Evolutionary conservation across 2,888 invertebrate species (phyloP).

Genomic region (Sicus ferrugineus): DNA sequence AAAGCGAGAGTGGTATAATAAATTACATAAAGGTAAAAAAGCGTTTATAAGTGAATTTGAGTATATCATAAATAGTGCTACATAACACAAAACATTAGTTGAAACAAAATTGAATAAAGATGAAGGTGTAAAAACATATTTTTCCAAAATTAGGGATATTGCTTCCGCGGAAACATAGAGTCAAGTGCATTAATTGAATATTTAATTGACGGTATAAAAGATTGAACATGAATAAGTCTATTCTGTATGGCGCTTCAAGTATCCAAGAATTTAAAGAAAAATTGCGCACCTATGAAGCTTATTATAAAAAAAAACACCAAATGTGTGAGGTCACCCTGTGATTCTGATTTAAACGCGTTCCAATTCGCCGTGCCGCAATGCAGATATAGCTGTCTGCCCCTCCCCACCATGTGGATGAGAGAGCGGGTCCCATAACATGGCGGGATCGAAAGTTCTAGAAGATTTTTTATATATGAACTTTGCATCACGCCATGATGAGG

Average conservation of each 20-base stretch:
- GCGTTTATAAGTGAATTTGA: constrained; percentile 37
- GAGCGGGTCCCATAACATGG: too few species aligned
- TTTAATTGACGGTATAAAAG: constrained; percentile 57
- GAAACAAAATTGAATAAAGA: constrained; percentile 50
- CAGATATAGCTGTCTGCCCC: too few species aligned
- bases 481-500: too few species aligned
- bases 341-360: too few species aligned
- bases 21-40: constrained; percentile 27
- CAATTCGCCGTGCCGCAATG: too few species aligned
- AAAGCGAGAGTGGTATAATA: constrained; percentile 31
- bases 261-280: constrained; percentile 28
- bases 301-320: background rate
- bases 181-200: constrained; percentile 55
- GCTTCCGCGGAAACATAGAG: constrained; percentile 54
- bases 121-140: constrained; percentile 57
- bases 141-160: constrained; percentile 55
- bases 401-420: too few species aligned
- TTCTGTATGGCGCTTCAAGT: constrained; percentile 36
- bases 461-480: too few species aligned
- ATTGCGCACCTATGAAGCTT: background rate
- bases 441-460: too few species aligned
- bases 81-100: constrained; percentile 35
- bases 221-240: constrained; percentile 39
- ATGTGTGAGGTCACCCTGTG: too few species aligned
- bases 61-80: constrained; percentile 27